Conservation (phyloP, 2,113 vertebrate species). For the Vimba vimba region DNA sequence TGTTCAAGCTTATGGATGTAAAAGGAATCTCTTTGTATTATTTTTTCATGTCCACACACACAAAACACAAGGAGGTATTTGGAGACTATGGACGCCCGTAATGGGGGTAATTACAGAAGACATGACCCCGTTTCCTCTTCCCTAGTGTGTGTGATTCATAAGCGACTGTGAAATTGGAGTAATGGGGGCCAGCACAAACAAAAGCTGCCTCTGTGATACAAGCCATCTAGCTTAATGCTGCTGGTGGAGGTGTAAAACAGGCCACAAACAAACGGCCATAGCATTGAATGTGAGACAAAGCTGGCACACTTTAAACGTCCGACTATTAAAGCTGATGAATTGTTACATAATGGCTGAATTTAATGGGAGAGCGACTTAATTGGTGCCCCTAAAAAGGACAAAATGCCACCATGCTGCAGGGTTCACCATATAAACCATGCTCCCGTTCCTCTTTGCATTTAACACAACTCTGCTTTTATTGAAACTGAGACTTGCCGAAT, state of each 20-base stretch:
- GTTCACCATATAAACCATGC: conserved; percentile 12
- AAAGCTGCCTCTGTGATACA: conserved; percentile 41
- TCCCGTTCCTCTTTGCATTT: not conserved
- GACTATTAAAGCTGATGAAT: conserved; percentile 52
- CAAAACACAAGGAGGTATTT: conserved; percentile 26
- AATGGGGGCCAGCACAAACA: conserved; percentile 48
- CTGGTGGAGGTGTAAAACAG: conserved; percentile 23
- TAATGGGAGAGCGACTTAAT: conserved; percentile 49
- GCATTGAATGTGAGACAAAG: conserved; percentile 33
- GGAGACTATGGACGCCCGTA: conserved; percentile 29
- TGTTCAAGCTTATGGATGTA: not conserved
- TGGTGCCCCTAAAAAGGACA: conserved; percentile 40
- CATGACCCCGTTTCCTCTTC: conserved; percentile 47
- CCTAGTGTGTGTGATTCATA: conserved; percentile 52
- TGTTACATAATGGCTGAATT: conserved; percentile 51
- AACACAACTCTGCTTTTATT: not conserved
- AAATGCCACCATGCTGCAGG: conserved; percentile 28
- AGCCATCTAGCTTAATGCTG: conserved; percentile 30
- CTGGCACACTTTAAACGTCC: conserved; percentile 41
- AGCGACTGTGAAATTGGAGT: conserved; percentile 53
- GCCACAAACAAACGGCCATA: conserved; percentile 48
- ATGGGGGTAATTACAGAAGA: conserved; percentile 56
- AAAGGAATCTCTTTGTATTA: not conserved
- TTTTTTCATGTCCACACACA: not conserved
- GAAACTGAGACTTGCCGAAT: not conserved